Percentiles rank a stretch among this genome's conserved stretches.
These are phyloP conservation scores for Trisateles emortualis DNA, from an alignment of 2,888 invertebrate genomes.

Conservation along the genomic window DNA sequence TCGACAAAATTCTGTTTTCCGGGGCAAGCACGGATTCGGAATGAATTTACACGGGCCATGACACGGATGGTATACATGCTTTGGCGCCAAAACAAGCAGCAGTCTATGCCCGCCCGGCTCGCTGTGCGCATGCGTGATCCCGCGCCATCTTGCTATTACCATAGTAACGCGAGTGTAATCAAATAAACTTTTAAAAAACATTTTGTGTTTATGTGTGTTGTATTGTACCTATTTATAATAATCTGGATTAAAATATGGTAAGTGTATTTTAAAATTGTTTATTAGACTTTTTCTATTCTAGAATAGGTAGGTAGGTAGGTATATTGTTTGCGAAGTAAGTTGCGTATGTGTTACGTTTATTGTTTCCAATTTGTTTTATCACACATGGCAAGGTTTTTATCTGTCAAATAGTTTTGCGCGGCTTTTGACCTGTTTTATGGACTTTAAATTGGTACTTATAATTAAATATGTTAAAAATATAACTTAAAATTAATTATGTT, in stretches of 20 bases:
- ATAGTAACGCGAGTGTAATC: slow-evolving; percentile 72
- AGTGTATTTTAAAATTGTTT: not conserved
- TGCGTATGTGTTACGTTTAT: slow-evolving; percentile 30
- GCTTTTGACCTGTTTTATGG: too few species aligned
- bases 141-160: slow-evolving; percentile 69
- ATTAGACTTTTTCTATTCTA: slow-evolving; percentile 1
- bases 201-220: slow-evolving; percentile 11
- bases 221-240: not conserved
- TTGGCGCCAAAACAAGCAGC: slow-evolving; percentile 81
- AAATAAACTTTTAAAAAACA: slow-evolving; percentile 56
- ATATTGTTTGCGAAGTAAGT: slow-evolving; percentile 28
- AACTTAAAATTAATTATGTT: not conserved
- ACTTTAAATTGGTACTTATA: too few species aligned
- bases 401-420: not conserved
- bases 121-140: slow-evolving; percentile 68
- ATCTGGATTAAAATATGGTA: slow-evolving; percentile 19
- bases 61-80: slow-evolving; percentile 29
- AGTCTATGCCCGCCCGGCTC: slow-evolving; percentile 63
- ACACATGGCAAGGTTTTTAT: slow-evolving; percentile 13
- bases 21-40: slow-evolving; percentile 54
- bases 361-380: slow-evolving; percentile 24
- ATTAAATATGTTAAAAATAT: not conserved
- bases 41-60: slow-evolving; percentile 48
- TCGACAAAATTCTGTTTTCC: slow-evolving; percentile 43
- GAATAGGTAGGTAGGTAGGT: too few species aligned